Evolutionary conservation across 2,888 invertebrate species (phyloP), one percentile per base, ranked within the genome.

Genomic region (Ochropleura plecta): DNA sequence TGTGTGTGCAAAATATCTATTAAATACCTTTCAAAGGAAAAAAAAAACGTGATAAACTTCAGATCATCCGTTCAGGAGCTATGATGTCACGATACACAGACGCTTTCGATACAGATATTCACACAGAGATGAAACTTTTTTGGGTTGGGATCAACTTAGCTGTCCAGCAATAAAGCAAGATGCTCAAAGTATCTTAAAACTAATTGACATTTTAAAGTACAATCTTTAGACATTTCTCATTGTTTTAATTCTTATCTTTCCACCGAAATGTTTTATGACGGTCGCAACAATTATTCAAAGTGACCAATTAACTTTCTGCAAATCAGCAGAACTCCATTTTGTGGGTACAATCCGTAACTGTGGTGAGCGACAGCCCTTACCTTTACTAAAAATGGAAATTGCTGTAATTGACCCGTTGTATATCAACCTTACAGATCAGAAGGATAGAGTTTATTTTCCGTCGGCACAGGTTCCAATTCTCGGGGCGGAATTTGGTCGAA

Each of bases 301-400:
- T 80, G 77, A 81, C 81, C 83, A 83, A 88, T 86, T 86, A 83
- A 82, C 72, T 86, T 83, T 67, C 64, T 68, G 73, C 81, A 83
- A 85, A 86, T 84, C 88, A 82, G 83, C 78, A 75, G 69, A 70
- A 75, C 57, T 81, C 80, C 85, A 86, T 88, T 88, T 88, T 85
- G 83, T 64, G 78, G 81, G 53, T 16, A 73, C 68, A 66, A 67
- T 73, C 78, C 73, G 74, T 78, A 66, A 83, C 86, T 81, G 75
- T 64, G 76, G 75, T 82, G 79, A 85, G 60, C 73, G 80, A 81
- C 80, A 79, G 79, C 63, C 81, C 81, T 82, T 76, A 86, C 83
- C 80, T 85, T 88, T 14, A 12, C 86, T 66, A 83, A 85, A 89
- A 86, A 86, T 81, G 75, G 68, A 82, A 85, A 88, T 84, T 69